These are phyloP conservation scores for Helostoma temminkii DNA, from an alignment of 2,797 vertebrate genomes.

Conservation along the genomic window DNA sequence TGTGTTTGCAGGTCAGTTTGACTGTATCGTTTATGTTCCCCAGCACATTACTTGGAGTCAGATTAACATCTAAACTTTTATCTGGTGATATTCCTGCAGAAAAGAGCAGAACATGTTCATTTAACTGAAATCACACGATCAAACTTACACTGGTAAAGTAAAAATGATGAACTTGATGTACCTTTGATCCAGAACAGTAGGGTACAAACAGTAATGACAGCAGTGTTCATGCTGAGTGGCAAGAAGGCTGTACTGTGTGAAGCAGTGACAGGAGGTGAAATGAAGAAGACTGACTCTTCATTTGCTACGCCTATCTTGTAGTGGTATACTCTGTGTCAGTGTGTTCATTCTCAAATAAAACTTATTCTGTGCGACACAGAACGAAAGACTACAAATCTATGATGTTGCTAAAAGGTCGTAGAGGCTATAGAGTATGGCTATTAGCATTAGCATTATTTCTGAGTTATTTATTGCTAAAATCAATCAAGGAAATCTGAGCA, in stretches of 20 bases:
- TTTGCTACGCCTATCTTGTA: no score
- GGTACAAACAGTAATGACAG: background rate
- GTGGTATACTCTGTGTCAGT: no score
- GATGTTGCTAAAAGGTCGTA: no score
- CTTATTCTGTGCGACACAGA: no score
- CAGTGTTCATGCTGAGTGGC: slow-evolving; percentile 5
- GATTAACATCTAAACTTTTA: slow-evolving; percentile 3
- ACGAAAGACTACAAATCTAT: no score
- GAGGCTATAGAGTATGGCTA: no score
- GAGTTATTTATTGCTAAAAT: no score
- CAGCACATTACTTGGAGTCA: slow-evolving; percentile 3
- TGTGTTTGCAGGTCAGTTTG: slow-evolving; percentile 29
- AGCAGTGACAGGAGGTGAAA: slow-evolving; percentile 10
- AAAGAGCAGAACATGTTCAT: background rate
- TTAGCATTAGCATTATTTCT: no score
- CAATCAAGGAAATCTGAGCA: no score
- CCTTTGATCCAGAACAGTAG: slow-evolving; percentile 8
- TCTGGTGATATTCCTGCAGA: slow-evolving; percentile 5
- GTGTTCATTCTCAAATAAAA: no score
- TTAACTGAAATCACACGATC: background rate
- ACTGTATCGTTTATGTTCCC: background rate
- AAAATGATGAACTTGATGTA: background rate
- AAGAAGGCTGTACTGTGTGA: background rate
- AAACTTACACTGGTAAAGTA: background rate
- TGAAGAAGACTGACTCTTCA: no score